Evolutionary conservation across 2,888 invertebrate species (phyloP).

Genomic region (Eurytoma californica): DNA sequence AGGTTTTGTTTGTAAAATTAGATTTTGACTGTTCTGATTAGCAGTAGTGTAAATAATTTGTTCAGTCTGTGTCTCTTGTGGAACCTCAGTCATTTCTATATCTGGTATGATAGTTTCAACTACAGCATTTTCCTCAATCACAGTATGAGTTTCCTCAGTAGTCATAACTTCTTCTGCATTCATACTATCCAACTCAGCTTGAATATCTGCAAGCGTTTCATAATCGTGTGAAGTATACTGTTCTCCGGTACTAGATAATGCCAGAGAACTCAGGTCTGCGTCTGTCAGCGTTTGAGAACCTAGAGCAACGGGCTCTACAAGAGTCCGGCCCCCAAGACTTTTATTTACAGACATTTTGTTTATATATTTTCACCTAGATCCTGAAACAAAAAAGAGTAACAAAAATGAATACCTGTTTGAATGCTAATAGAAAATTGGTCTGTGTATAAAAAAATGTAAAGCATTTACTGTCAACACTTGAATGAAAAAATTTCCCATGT

Average conservation of each 20-base stretch:
- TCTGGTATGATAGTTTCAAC: constrained; percentile 67
- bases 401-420: neutral
- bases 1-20: constrained; percentile 73
- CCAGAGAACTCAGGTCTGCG: constrained; percentile 68
- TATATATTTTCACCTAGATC: constrained; percentile 23
- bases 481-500: neutral
- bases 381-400: constrained; percentile 28
- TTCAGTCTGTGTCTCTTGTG: constrained; percentile 66
- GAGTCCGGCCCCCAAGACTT: constrained; percentile 64
- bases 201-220: constrained; percentile 74
- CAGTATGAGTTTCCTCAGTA: constrained; percentile 64
- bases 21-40: constrained; percentile 68
- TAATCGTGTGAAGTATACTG: constrained; percentile 71
- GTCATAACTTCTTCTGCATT: constrained; percentile 73
- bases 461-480: constrained; percentile 4
- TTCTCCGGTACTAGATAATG: constrained; percentile 65
- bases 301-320: constrained; percentile 66
- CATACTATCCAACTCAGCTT: constrained; percentile 74
- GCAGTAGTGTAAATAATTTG: constrained; percentile 69
- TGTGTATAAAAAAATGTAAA: neutral
- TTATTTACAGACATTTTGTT: constrained; percentile 69
- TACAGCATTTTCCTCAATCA: constrained; percentile 62
- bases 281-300: constrained; percentile 67
- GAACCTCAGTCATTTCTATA: constrained; percentile 70
- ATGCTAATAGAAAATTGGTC: neutral